These are phyloP conservation scores for Drosophila anomelani DNA, from an alignment of 2,888 invertebrate genomes.

Conservation along the genomic window DNA sequence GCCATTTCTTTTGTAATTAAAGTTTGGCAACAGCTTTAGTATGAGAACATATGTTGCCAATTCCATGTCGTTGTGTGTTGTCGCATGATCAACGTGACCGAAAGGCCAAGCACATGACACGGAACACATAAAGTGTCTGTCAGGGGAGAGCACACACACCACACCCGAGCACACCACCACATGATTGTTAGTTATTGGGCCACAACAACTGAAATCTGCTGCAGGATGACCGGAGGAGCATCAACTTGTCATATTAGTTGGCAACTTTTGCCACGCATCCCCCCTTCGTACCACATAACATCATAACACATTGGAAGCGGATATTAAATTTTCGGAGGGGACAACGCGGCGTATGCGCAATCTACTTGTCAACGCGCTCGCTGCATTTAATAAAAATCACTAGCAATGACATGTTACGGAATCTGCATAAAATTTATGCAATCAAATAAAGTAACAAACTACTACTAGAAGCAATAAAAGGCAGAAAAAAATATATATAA, in stretches of 20 bases:
- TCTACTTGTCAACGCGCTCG: conserved; percentile 71
- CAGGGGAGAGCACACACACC: conserved; percentile 8
- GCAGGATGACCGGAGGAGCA: conserved; percentile 50
- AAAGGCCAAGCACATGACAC: conserved; percentile 59
- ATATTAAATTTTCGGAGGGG: conserved; percentile 65
- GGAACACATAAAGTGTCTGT: conserved; percentile 67
- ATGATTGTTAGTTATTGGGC: conserved; percentile 80
- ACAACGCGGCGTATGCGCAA: conserved; percentile 72
- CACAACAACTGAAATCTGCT: conserved; percentile 31
- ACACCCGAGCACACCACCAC: conserved; percentile 12
- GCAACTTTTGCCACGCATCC: conserved; percentile 46
- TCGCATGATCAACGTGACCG: conserved; percentile 73
- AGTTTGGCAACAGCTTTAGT: conserved; percentile 52
- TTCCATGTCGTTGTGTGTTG: conserved; percentile 45
- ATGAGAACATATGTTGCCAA: conserved; percentile 59
- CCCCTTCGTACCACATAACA: conserved; percentile 3
- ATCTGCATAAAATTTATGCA: conserved; percentile 79
- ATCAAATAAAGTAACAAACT: conserved; percentile 70
- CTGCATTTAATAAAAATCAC: conserved; percentile 78
- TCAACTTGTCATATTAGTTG: conserved; percentile 78
- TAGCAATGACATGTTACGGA: conserved; percentile 71
- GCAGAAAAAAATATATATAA: conserved; percentile 26
- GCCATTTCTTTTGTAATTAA: conserved; percentile 66
- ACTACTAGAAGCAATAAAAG: conserved; percentile 39
- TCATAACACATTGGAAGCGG: conserved; percentile 36